Evolutionary conservation across 2,113 vertebrate species (phyloP).

Genomic region (Rhinoderma darwinii): DNA sequence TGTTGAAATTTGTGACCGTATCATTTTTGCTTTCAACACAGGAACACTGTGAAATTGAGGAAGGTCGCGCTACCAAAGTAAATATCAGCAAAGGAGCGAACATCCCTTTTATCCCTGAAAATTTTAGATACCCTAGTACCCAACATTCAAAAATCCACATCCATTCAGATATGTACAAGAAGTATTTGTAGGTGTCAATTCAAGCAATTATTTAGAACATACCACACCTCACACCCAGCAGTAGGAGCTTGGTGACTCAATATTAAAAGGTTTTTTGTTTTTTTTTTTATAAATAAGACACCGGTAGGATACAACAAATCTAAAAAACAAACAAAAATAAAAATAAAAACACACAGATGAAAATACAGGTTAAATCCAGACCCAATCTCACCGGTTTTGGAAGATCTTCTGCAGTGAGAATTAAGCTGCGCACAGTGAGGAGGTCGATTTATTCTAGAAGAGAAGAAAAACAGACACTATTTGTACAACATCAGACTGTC

Average conservation of each 20-base stretch:
- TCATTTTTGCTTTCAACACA: neutral
- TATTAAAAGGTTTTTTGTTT: neutral
- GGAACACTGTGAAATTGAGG: neutral
- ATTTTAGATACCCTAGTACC: too few species aligned
- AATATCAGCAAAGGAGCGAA: neutral
- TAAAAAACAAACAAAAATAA: neutral
- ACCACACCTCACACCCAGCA: too few species aligned
- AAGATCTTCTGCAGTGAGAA: neutral
- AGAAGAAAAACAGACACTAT: neutral
- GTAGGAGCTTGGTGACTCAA: neutral
- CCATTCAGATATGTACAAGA: too few species aligned
- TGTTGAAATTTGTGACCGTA: neutral
- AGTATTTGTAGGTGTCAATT: too few species aligned
- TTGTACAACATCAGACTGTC: neutral
- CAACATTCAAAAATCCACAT: too few species aligned
- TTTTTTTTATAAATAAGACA: too few species aligned
- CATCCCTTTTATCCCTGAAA: too few species aligned
- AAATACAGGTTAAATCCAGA: neutral
- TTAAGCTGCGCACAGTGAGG: slow-evolving; percentile 21
- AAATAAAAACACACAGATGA: neutral
- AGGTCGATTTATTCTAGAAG: slow-evolving; percentile 28
- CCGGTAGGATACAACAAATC: neutral
- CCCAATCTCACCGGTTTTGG: slow-evolving; percentile 21
- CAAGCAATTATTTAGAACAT: too few species aligned
- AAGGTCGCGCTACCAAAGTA: neutral